phyloP scores from a whole-genome alignment of 92 coral and sea anemone species.

The Blastomussa wellsi region DNA sequence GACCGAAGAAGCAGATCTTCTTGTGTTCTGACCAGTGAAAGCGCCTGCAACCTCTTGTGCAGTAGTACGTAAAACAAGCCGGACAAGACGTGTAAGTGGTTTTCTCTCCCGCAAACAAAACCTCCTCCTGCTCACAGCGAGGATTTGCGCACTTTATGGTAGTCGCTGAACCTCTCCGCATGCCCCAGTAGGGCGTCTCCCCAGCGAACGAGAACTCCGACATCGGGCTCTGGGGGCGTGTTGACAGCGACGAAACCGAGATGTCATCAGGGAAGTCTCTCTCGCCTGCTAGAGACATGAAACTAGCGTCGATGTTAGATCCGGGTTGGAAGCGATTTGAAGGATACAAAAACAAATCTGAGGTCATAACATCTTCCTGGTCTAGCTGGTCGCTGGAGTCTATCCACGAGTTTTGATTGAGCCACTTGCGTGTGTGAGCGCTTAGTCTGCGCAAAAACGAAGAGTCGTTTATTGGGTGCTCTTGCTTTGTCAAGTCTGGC shows the following conservation, averaged over 20 bases:
- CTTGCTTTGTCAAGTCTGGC: conserved; percentile 72
- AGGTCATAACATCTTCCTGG: conserved; percentile 63
- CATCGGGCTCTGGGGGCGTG: conserved; percentile 88
- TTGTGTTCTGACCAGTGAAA: conserved; percentile 98
- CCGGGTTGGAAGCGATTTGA: conserved; percentile 81
- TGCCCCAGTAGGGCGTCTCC: conserved; percentile 72
- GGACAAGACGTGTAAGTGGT: conserved; percentile 95
- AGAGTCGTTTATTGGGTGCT: conserved; percentile 21
- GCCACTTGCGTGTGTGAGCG: conserved; percentile 84
- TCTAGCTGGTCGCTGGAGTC: conserved; percentile 54
- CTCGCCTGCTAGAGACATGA: conserved; percentile 67
- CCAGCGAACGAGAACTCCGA: conserved; percentile 91
- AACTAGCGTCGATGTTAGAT: conserved; percentile 67
- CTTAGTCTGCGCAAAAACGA: conserved; percentile 75
- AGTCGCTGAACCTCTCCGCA: conserved; percentile 47
- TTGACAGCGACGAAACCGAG: conserved; percentile 59
- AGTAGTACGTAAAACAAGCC: conserved; percentile 93
- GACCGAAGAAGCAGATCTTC: conserved; percentile 92
- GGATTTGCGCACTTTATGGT: conserved; percentile 78
- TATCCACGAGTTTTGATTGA: conserved; percentile 83
- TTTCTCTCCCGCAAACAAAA: conserved; percentile 75
- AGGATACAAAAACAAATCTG: conserved; percentile 74
- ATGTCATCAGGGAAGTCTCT: conserved; percentile 63
- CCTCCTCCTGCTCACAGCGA: conserved; percentile 78
- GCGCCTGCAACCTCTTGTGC: conserved; percentile 86